phyloP scores from a whole-genome alignment of 2,888 invertebrate species.

The Ectropis crepuscularia region DNA sequence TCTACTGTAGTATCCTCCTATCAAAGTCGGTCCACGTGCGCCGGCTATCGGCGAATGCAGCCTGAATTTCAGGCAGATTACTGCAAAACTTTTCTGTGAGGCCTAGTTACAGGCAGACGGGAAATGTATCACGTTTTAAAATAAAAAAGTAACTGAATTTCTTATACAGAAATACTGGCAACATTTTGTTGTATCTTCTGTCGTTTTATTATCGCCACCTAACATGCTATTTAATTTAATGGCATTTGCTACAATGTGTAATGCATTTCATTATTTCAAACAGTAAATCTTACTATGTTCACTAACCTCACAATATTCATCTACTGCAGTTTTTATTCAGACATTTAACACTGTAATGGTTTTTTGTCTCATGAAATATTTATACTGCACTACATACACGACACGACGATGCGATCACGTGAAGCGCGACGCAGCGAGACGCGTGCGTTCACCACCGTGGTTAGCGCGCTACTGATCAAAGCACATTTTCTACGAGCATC shows the following conservation, averaged over 20 bases:
- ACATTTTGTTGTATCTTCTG: too few relatives aligned
- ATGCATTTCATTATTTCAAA: neutral
- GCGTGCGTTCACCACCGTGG: conserved; percentile 65
- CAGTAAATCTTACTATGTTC: neutral
- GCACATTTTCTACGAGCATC: neutral
- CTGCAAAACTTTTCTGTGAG: conserved; percentile 30
- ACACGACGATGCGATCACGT: conserved; percentile 43
- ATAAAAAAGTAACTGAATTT: neutral
- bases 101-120: conserved; percentile 22
- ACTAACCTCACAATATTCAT: conserved; percentile 42
- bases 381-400: conserved; percentile 39
- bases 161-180: neutral
- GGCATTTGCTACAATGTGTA: neutral
- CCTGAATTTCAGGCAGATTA: conserved; percentile 35
- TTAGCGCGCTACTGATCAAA: conserved; percentile 69
- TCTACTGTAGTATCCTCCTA: conserved; percentile 3
- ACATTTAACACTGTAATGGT: conserved; percentile 28
- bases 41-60: conserved; percentile 19
- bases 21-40: conserved; percentile 23
- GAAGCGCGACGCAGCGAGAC: conserved; percentile 29
- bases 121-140: conserved; percentile 13
- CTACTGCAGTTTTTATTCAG: conserved; percentile 23
- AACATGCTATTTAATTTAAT: neutral
- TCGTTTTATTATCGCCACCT: too few relatives aligned
- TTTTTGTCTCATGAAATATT: conserved; percentile 35